phyloP scores from a whole-genome alignment of 2,888 invertebrate species.

The Agrenia bidenticulata region DNA sequence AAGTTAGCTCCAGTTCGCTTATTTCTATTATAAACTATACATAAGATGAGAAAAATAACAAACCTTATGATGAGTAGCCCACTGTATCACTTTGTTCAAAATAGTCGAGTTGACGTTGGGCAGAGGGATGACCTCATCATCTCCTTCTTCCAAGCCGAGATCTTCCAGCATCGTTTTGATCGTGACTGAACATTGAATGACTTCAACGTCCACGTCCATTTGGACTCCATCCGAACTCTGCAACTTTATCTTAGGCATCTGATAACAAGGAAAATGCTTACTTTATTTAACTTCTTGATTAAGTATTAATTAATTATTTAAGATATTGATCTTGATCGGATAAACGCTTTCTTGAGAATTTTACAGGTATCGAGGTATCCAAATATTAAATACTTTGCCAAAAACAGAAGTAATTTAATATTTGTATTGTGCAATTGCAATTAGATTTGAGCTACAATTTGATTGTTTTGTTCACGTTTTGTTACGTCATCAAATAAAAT shows the following conservation, averaged over 20 bases:
- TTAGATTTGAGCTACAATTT: no score
- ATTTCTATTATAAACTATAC: background rate
- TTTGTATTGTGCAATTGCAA: no score
- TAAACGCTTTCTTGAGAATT: no score
- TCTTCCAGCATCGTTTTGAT: conserved; percentile 98
- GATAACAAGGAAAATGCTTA: no score
- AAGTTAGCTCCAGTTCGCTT: background rate
- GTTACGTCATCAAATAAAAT: no score
- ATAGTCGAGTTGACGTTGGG: conserved; percentile 98
- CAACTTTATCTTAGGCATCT: conserved; percentile 92
- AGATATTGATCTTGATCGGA: no score
- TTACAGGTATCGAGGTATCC: no score
- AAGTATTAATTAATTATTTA: no score
- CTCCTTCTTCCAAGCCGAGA: conserved; percentile 79
- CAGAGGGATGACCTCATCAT: conserved; percentile 91
- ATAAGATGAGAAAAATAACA: background rate
- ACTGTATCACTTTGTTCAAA: conserved; percentile 86
- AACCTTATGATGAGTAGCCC: conserved; percentile 84
- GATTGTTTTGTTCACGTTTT: no score
- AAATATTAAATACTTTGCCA: no score
- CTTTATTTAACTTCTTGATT: no score
- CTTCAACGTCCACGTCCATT: conserved; percentile 94
- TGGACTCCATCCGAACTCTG: conserved; percentile 94
- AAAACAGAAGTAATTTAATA: no score
- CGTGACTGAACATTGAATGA: conserved; percentile 95